These are phyloP conservation scores for Aix galericulata DNA, from an alignment of 2,113 vertebrate genomes.

Conservation along the genomic window DNA sequence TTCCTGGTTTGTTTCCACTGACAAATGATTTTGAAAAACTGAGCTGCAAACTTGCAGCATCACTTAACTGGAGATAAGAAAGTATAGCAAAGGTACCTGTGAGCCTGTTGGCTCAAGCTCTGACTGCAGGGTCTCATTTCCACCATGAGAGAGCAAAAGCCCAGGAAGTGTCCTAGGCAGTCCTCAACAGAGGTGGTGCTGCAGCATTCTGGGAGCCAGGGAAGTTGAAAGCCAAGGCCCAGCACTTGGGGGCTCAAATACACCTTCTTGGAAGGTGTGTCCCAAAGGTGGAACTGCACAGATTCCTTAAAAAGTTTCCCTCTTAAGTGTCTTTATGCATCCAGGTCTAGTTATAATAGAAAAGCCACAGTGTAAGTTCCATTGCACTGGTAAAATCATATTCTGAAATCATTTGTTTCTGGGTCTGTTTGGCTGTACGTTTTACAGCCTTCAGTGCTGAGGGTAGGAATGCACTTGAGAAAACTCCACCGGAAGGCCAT, in stretches of 20 bases:
- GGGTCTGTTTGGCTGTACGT: not conserved
- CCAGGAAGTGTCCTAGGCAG: not conserved
- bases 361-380: not conserved
- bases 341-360: not conserved
- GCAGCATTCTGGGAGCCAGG: not conserved
- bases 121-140: accelerated
- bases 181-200: not conserved
- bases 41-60: not conserved
- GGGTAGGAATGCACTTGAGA: not conserved
- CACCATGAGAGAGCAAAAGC: not conserved
- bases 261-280: accelerated
- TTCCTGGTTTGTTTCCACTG: not conserved
- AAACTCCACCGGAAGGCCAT: not conserved
- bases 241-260: accelerated
- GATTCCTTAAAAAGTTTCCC: not conserved
- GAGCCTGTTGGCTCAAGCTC: not conserved
- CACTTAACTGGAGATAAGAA: not conserved
- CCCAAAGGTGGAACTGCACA: not conserved
- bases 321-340: not conserved
- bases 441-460: not conserved
- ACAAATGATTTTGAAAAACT: not conserved
- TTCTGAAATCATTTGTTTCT: not conserved
- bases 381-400: not conserved
- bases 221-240: not conserved
- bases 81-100: accelerated